These are phyloP conservation scores for Podilymbus podiceps DNA, from an alignment of 2,113 vertebrate species.

Conservation along the genomic window DNA sequence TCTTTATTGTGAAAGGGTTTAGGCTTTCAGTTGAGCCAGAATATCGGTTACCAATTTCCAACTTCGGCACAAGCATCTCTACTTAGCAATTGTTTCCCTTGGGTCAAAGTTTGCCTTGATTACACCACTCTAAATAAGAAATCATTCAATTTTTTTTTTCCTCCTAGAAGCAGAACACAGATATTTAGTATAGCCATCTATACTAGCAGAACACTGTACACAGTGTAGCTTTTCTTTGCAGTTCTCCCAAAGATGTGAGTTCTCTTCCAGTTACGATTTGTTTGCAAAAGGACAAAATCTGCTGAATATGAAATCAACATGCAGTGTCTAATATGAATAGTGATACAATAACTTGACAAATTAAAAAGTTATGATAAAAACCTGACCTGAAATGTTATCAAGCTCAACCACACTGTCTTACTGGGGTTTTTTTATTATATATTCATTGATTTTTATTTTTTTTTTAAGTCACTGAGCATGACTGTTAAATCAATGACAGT, in stretches of 20 bases:
- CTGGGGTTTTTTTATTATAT: not conserved
- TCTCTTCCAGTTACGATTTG: conserved; percentile 40
- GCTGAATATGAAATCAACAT: conserved; percentile 37
- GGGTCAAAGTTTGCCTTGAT: not conserved
- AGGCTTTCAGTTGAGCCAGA: not conserved
- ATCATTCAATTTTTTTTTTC: not conserved
- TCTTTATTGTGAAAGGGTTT: not conserved
- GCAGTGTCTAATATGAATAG: conserved; percentile 45
- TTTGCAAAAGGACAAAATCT: conserved; percentile 44
- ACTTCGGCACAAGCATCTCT: not conserved
- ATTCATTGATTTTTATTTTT: conserved; percentile 59
- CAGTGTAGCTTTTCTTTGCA: not conserved
- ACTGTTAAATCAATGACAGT: conserved; percentile 72
- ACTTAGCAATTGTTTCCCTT: not conserved
- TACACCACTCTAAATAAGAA: not conserved
- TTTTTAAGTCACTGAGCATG: conserved; percentile 59
- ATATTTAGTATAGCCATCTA: not conserved
- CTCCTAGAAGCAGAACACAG: not conserved
- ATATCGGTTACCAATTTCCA: not conserved
- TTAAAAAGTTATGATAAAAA: conserved; percentile 67
- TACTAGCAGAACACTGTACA: not conserved
- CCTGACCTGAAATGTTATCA: conserved; percentile 55
- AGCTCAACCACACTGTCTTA: conserved; percentile 38
- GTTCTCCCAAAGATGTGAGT: conserved; percentile 32
- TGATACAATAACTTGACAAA: conserved; percentile 64